Evolutionary conservation across 1,140 invertebrate species (phyloP).

Genomic region (Magallana gigas): DNA sequence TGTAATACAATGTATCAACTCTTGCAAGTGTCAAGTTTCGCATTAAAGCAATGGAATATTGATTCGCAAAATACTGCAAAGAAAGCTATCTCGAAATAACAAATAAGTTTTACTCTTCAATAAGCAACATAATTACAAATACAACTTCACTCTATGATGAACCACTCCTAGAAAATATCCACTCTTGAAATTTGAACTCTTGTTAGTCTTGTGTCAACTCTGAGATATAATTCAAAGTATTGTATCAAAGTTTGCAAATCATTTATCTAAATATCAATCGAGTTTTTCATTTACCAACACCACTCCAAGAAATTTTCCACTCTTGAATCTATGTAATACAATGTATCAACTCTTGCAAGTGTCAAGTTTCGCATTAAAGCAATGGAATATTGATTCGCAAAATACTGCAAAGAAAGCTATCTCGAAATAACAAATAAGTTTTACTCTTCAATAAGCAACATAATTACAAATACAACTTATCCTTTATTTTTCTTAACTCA

Average conservation of each 20-base stretch:
- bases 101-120: neutral
- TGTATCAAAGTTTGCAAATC: neutral
- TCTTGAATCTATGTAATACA: neutral
- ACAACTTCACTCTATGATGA: neutral
- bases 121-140: neutral
- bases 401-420: neutral
- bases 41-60: neutral
- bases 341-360: neutral
- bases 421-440: neutral
- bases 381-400: neutral
- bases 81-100: neutral
- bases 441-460: neutral
- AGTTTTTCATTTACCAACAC: neutral
- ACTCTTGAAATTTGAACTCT: neutral
- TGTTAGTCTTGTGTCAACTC: neutral
- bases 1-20: neutral
- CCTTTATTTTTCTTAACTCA: neutral
- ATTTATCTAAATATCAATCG: conserved; percentile 1
- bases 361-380: neutral
- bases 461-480: neutral
- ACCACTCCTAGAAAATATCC: neutral
- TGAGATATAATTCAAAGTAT: neutral
- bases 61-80: neutral
- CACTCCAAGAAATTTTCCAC: neutral
- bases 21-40: neutral